Evolutionary conservation across 2,797 vertebrate genomes (phyloP).

Genomic region (Chaetodon trifasciatus): DNA sequence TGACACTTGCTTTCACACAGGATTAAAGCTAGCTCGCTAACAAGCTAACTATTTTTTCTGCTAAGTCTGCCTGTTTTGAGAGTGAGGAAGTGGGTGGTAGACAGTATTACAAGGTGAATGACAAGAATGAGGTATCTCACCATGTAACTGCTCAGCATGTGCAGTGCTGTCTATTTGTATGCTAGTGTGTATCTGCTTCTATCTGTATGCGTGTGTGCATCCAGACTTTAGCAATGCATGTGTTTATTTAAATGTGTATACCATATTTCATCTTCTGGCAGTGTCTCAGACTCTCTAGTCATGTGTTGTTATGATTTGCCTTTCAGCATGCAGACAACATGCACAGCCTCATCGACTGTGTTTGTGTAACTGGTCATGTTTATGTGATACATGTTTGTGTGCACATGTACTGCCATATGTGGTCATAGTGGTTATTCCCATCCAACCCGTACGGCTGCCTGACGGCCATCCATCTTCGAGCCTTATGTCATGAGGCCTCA

Average conservation of each 20-base stretch:
- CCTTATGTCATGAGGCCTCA: conserved; percentile 66
- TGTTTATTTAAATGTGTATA: conserved; percentile 14
- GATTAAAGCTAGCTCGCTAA: conserved; percentile 33
- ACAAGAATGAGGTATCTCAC: conserved; percentile 7
- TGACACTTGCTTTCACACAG: conserved; percentile 24
- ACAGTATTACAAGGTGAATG: conserved; percentile 31
- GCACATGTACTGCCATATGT: conserved; percentile 57
- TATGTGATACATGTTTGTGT: conserved; percentile 47
- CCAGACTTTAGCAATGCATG: not conserved
- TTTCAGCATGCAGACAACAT: conserved; percentile 13
- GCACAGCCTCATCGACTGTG: not conserved
- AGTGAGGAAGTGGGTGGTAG: conserved; percentile 20
- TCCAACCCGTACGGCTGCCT: conserved; percentile 37
- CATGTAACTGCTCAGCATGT: conserved; percentile 21
- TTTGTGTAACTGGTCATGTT: not conserved
- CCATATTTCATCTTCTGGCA: conserved; percentile 8
- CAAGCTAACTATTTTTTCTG: conserved; percentile 25
- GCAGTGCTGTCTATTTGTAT: not conserved
- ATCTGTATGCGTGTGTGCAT: conserved; percentile 12
- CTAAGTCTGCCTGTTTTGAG: conserved; percentile 31
- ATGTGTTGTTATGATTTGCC: conserved; percentile 36
- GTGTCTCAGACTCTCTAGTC: conserved; percentile 13
- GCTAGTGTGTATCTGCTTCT: conserved; percentile 1
- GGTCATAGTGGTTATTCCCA: conserved; percentile 51
- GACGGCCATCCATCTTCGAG: conserved; percentile 61